Conservation (phyloP, 2,797 vertebrate species). For the Lophius americanus region DNA sequence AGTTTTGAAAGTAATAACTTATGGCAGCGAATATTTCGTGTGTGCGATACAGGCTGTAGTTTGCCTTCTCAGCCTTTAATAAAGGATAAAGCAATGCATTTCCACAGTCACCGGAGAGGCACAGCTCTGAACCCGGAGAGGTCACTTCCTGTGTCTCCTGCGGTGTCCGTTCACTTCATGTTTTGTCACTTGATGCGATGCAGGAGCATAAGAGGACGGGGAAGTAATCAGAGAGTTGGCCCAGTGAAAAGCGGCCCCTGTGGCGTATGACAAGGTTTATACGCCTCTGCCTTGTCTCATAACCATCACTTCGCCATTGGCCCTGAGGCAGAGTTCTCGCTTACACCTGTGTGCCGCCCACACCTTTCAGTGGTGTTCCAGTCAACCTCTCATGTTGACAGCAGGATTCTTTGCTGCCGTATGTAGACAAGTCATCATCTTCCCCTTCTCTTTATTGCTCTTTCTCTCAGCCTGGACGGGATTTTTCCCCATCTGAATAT, state of each 20-base stretch:
- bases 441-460: conserved; percentile 28
- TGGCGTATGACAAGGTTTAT: conserved; percentile 50
- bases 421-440: conserved; percentile 62
- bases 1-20: conserved; percentile 12
- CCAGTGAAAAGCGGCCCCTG: conserved; percentile 44
- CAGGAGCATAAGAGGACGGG: conserved; percentile 17
- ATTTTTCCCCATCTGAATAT: conserved; percentile 59
- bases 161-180: conserved; percentile 24
- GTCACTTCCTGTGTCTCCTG: conserved; percentile 15
- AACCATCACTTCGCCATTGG: conserved; percentile 66
- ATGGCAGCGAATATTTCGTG: background rate
- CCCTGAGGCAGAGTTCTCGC: conserved; percentile 66
- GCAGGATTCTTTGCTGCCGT: conserved; percentile 53
- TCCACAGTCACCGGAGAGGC: background rate
- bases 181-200: conserved; percentile 29
- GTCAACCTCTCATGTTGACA: conserved; percentile 69
- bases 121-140: conserved; percentile 1
- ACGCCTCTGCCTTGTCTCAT: conserved; percentile 71
- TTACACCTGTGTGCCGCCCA: conserved; percentile 73
- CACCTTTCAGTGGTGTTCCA: conserved; percentile 62
- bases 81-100: background rate
- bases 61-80: no score
- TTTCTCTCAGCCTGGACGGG: conserved; percentile 20
- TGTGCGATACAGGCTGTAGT: background rate
- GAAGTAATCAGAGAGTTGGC: conserved; percentile 29